Conservation (phyloP, 2,797 vertebrate genomes). For the Leptodactylus fallax region DNA sequence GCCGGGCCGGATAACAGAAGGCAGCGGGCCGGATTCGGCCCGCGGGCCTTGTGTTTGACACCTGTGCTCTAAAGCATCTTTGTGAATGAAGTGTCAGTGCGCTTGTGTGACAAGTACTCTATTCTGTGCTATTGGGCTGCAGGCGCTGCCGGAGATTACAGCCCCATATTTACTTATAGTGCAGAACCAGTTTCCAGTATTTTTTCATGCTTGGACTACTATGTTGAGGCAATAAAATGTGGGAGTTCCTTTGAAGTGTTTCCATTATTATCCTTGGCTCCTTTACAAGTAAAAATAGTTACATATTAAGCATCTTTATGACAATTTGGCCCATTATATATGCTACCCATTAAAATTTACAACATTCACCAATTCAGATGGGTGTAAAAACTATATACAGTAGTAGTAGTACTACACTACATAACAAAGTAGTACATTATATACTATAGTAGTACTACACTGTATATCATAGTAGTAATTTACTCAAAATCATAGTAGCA, state of each 20-base stretch:
- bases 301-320: conserved; percentile 23
- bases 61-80: too few relatives aligned
- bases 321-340: neutral
- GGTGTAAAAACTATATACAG: neutral
- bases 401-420: neutral
- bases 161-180: neutral
- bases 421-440: neutral
- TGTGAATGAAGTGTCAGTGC: too few relatives aligned
- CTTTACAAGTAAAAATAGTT: conserved; percentile 11
- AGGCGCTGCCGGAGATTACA: too few relatives aligned
- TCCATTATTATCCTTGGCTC: neutral
- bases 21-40: too few relatives aligned
- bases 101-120: too few relatives aligned
- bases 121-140: too few relatives aligned
- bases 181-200: neutral
- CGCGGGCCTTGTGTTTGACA: too few relatives aligned
- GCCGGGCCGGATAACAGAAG: too few relatives aligned
- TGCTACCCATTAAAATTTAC: neutral
- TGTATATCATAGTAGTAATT: neutral
- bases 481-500: too few relatives aligned
- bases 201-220: neutral
- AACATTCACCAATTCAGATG: neutral
- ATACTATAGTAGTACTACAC: neutral
- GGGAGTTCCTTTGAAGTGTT: neutral
- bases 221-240: neutral